Conservation (phyloP, 2,797 vertebrate species). For the Anguilla obscura region DNA sequence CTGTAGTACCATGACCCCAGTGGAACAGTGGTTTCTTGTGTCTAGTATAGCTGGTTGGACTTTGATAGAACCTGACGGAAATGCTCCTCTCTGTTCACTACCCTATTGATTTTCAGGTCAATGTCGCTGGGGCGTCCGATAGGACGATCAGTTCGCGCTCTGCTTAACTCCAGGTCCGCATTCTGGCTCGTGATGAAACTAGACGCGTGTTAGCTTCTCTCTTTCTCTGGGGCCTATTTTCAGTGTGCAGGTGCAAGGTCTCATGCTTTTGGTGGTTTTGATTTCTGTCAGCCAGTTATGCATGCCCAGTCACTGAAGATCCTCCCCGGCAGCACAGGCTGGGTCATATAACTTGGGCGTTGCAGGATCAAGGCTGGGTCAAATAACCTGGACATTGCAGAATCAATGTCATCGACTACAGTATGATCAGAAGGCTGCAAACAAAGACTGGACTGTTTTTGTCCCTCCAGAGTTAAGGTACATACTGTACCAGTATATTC, state of each 20-base stretch:
- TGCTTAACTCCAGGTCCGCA: not conserved
- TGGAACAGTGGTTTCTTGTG: not conserved
- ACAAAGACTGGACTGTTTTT: no score
- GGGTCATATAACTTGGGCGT: no score
- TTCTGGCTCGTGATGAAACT: not conserved
- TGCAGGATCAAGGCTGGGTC: no score
- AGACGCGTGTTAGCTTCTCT: not conserved
- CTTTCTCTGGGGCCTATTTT: not conserved
- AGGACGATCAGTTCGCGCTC: not conserved
- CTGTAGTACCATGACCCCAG: not conserved
- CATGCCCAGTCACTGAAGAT: no score
- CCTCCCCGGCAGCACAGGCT: no score
- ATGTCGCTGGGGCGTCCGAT: not conserved
- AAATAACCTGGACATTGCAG: no score
- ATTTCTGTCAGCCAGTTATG: not conserved
- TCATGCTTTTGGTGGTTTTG: not conserved
- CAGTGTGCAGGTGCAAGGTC: not conserved
- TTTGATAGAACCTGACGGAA: not conserved
- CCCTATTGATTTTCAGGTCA: not conserved
- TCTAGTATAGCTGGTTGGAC: not conserved
- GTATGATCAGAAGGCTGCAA: no score
- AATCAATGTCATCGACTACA: no score
- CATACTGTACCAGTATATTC: no score
- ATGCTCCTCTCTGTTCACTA: not conserved
- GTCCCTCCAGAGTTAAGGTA: no score